A percentile compares a stretch with the other conserved stretches of the same genome.
phyloP scores from a whole-genome alignment of 2,113 vertebrate species.

The Leucoraja erinaceus region DNA sequence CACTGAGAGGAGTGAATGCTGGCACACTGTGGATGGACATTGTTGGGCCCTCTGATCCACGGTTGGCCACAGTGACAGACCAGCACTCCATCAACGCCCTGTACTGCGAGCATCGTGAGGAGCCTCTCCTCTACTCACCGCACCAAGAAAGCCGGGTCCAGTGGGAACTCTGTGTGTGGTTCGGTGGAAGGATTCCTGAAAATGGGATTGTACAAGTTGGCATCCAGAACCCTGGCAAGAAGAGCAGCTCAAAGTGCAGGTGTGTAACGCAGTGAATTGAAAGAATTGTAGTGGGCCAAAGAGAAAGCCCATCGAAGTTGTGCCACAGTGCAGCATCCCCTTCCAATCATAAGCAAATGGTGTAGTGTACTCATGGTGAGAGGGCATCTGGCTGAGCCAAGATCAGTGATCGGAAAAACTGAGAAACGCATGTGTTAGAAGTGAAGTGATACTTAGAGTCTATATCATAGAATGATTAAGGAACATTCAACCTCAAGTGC shows the following conservation, averaged over 20 bases:
- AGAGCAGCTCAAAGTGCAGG: slow-evolving; percentile 36
- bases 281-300: not conserved
- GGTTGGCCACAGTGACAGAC: slow-evolving; percentile 41
- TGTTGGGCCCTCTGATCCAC: slow-evolving; percentile 44
- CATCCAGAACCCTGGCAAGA: not conserved
- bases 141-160: slow-evolving; percentile 40
- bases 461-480: too few species aligned
- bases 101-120: slow-evolving; percentile 40
- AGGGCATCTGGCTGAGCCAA: not conserved
- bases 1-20: slow-evolving; percentile 53
- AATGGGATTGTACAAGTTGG: not conserved
- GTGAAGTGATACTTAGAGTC: too few species aligned
- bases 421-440: not conserved
- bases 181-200: slow-evolving; percentile 53
- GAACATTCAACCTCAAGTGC: too few species aligned
- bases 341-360: not conserved
- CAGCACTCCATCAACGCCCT: slow-evolving; percentile 39
- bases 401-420: not conserved
- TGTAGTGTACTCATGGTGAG: not conserved
- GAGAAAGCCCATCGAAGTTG: not conserved
- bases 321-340: not conserved
- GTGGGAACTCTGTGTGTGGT: slow-evolving; percentile 60
- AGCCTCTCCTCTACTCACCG: slow-evolving; percentile 43
- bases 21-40: slow-evolving; percentile 45
- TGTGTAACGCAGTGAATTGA: slow-evolving; percentile 14